Evolutionary conservation across 2,888 invertebrate genomes (phyloP), one percentile per base, ranked within the genome.

Genomic region (Ormia ochracea): DNA sequence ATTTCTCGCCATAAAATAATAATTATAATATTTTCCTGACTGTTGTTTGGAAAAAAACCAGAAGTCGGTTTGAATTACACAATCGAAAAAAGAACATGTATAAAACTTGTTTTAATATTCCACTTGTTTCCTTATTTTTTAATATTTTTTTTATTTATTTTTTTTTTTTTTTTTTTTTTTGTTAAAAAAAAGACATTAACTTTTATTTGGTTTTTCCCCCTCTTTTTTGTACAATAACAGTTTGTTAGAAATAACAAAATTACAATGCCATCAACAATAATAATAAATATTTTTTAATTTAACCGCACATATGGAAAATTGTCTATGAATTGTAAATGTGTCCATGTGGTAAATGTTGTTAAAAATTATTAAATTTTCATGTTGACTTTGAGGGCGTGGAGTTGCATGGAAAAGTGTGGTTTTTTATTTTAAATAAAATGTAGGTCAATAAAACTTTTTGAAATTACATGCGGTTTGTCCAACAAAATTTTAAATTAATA

Each of bases 241-340:
- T 45, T 69, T 68, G 45, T 68, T 54, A 31, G 1, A 52, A 68
- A 23, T 5, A 54, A 28, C 5, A 41, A 41, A 1, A 56, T 19
- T 33, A 17, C 33, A 61, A 41, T 4, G 19, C 23, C 58, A 50
- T n/a, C 45, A 19, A 50, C 23, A 48, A 68, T 23, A 59, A 41
- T 41, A 65, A 74, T 66, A 50, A 69, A 65, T 45, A 52, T 45
- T 50, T 63, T 52, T 63, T 41, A 65, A 63, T 69, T 61, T 45
- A 76, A 76, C 75, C 75, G 50, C 75, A 76, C 75, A 61, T 61
- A 61, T 54, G 48, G 52, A 28, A 61, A 54, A 76, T 54, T 52
- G 28, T 59, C 59, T 45, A 58, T 58, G 58, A 69, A 58, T 56
- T 58, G 69, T 69, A 69, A 69, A 69, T 69, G 36, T 38, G 19